Evolutionary conservation across 2,888 invertebrate species (phyloP).

Genomic region (Pterobdella sp.): DNA sequence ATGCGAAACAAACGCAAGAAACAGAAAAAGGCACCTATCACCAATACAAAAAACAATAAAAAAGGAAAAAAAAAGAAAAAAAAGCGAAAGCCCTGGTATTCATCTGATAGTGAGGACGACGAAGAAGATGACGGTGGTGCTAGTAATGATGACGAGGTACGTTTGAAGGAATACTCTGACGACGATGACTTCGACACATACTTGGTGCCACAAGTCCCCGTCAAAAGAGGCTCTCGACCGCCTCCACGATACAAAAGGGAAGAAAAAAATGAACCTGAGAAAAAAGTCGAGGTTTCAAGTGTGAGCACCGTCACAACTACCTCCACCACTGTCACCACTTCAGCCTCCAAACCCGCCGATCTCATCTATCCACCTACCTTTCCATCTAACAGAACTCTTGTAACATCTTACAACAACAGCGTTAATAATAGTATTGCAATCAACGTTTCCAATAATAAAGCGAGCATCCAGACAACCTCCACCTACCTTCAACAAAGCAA

Average conservation of each 20-base stretch:
- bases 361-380: not conserved
- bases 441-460: not conserved
- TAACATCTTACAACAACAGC: slow-evolving; percentile 1
- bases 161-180: slow-evolving; percentile 14
- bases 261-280: not conserved
- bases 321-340: not conserved
- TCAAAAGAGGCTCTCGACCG: slow-evolving; percentile 7
- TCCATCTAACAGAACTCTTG: not conserved
- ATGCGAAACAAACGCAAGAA: not conserved
- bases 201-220: not conserved
- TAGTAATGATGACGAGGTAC: not conserved
- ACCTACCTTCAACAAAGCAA: not conserved
- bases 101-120: slow-evolving; percentile 15
- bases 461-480: not conserved
- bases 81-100: slow-evolving; percentile 22
- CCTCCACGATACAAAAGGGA: slow-evolving; percentile 14
- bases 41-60: not conserved
- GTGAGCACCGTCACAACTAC: not conserved
- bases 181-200: slow-evolving; percentile 25
- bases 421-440: not conserved
- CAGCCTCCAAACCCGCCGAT: not conserved
- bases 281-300: not conserved
- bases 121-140: not conserved
- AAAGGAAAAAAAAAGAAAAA: slow-evolving; percentile 11
- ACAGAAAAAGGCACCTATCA: not conserved